Percentiles rank a stretch among this genome's conserved stretches.
Evolutionary conservation across 2,888 invertebrate species (phyloP).

Genomic region (Phaedon cochleariae): DNA sequence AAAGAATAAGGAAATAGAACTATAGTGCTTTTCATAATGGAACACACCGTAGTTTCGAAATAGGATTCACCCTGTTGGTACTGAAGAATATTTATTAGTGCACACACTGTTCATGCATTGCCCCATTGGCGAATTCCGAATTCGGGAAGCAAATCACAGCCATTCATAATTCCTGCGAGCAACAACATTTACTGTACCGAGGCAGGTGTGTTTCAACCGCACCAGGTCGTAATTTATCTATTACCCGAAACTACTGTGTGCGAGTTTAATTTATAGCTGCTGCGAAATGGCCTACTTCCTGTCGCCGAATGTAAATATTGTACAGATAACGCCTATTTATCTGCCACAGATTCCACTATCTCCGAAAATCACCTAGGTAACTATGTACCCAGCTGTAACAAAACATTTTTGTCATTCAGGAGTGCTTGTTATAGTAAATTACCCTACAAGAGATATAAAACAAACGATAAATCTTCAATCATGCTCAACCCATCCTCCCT

Average conservation of each 20-base stretch:
- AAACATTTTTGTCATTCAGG: neutral
- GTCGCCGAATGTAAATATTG: neutral
- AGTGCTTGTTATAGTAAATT: no score
- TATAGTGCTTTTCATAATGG: no score
- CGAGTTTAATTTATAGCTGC: conserved; percentile 33
- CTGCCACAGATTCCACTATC: neutral
- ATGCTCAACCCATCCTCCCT: no score
- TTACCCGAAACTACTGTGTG: conserved; percentile 38
- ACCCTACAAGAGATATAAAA: no score
- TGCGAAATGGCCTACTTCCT: conserved; percentile 10
- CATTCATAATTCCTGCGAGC: conserved; percentile 13
- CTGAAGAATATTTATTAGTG: no score
- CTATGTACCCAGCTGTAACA: neutral
- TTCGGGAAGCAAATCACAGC: neutral
- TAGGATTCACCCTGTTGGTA: no score
- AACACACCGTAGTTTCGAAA: no score
- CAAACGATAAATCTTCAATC: no score
- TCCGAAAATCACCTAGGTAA: neutral
- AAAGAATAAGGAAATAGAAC: no score
- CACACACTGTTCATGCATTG: neutral
- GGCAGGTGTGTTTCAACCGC: conserved; percentile 37
- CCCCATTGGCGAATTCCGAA: neutral
- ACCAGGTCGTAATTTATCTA: conserved; percentile 39
- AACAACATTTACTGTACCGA: conserved; percentile 1
- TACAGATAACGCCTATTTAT: neutral